Evolutionary conservation across 2,888 invertebrate genomes (phyloP).

Genomic region (Metacarcinus magister): DNA sequence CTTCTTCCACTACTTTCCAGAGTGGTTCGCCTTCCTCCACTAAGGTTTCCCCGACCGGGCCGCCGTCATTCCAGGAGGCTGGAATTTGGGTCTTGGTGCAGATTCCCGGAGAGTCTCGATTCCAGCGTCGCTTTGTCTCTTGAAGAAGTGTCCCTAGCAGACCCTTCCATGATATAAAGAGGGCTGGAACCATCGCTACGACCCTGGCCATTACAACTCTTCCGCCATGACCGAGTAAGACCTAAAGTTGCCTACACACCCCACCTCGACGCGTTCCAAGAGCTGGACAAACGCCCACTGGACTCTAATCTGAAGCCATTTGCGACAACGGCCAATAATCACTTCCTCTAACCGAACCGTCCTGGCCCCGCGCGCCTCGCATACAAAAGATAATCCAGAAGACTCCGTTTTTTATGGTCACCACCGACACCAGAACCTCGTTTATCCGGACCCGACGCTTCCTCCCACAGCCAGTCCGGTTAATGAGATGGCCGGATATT

Average conservation of each 20-base stretch:
- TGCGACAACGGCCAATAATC: conserved; percentile 82
- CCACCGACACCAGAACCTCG: conserved; percentile 78
- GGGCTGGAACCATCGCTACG: conserved; percentile 73
- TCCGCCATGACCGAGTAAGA: conserved; percentile 65
- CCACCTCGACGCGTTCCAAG: conserved; percentile 65
- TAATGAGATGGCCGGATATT: conserved; percentile 75
- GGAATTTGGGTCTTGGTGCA: conserved; percentile 80
- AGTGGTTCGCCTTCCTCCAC: conserved; percentile 77
- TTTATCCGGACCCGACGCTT: conserved; percentile 77
- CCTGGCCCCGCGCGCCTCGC: conserved; percentile 77
- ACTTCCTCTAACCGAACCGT: conserved; percentile 81
- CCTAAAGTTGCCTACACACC: conserved; percentile 69
- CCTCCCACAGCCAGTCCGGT: conserved; percentile 73
- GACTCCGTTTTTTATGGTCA: conserved; percentile 79
- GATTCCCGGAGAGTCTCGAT: conserved; percentile 80
- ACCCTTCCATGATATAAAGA: conserved; percentile 79
- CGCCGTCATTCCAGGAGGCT: conserved; percentile 70
- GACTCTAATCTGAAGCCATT: conserved; percentile 82
- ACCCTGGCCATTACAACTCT: conserved; percentile 74
- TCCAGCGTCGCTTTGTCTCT: conserved; percentile 80
- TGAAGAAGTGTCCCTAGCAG: conserved; percentile 79
- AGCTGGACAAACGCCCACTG: conserved; percentile 79
- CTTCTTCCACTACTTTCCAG: conserved; percentile 78
- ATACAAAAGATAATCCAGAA: conserved; percentile 80
- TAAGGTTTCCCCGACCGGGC: conserved; percentile 69